A percentile compares a stretch with the other conserved stretches of the same genome.
phyloP scores from a whole-genome alignment of 2,797 vertebrate genomes.

The Gymnothorax reevesii region DNA sequence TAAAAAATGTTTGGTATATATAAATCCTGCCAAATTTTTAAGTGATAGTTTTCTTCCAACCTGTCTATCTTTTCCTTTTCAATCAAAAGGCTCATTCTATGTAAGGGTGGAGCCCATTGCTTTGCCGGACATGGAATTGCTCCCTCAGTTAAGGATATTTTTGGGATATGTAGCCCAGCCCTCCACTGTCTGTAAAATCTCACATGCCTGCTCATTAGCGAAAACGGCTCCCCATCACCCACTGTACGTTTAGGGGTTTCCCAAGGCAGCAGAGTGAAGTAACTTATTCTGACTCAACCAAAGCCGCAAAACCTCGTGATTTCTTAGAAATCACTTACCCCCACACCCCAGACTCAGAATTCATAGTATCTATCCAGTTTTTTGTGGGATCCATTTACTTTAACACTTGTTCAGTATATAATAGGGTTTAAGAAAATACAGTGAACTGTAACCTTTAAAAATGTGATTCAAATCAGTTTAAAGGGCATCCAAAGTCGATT shows the following conservation, averaged over 20 bases:
- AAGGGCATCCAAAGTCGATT: not conserved
- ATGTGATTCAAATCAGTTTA: not conserved
- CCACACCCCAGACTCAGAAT: not conserved
- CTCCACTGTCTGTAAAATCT: not conserved
- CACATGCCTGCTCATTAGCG: not conserved
- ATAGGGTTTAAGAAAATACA: not conserved
- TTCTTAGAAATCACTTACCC: not conserved
- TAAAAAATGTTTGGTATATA: not conserved
- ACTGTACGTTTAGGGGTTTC: not conserved
- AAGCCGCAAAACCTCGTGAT: not conserved
- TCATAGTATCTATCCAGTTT: not conserved
- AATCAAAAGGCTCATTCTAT: not conserved
- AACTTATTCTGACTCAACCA: slow-evolving; percentile 5
- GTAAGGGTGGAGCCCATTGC: not conserved
- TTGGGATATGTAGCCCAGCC: not conserved
- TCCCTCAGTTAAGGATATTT: not conserved
- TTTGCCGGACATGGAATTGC: not conserved
- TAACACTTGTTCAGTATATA: not conserved
- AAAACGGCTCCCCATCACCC: not conserved
- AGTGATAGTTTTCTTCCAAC: not conserved
- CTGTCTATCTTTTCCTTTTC: not conserved
- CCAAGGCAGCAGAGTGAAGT: not conserved
- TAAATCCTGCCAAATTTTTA: not conserved
- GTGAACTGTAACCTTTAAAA: not conserved
- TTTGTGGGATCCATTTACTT: not conserved